Evolutionary conservation across 2,888 invertebrate genomes (phyloP), one percentile per base, ranked within the genome.

Genomic region (Subacronicta megacephala): DNA sequence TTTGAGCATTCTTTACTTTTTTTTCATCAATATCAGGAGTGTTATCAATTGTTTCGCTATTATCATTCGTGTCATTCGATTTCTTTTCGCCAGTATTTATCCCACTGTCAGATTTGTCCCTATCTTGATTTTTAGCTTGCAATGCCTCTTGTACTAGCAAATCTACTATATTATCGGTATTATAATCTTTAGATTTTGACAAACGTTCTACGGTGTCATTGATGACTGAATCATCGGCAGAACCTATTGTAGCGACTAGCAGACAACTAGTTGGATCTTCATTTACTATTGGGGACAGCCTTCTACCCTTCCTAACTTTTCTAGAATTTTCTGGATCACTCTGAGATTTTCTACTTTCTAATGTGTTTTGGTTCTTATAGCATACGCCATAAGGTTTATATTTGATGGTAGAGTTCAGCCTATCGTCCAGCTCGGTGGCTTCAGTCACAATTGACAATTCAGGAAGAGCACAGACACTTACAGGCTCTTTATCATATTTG

Each of bases 381-480:
- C 76, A 76, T 9, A 81, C 77, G 2, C 85, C 86, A 35, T 64
- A 80, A 12, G 66, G 58, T 60, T 76, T 75, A 3, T 63, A 55
- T 72, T 78, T 84, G 1, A 75, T 36, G 7, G 82, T 82, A 29
- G 61, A 77, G 2, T 54, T 56, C 1, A 68, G 43, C 15, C 62
- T 69, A 4, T 83, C 82, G 1, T 87, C 87, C n/a, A 59, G 49
- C 58, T 92, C 92, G 12, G 78, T 88, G 0, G 77, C 54, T 75
- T 92, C 92, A 0, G 82, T 75, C 0, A 93, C 87, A n/a, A 68
- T 75, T 0, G 91, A 87, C 4, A 92, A 69, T 9, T 84, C 78
- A 0, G 90, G 91, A 2, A 51, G 47, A 4, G 78, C 83, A 46
- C 85, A 84, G 0, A 90, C 81, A 29, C 76, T 80, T 1, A 75